Evolutionary conservation across 2,113 vertebrate genomes (phyloP).

Genomic region (Garra rufa): DNA sequence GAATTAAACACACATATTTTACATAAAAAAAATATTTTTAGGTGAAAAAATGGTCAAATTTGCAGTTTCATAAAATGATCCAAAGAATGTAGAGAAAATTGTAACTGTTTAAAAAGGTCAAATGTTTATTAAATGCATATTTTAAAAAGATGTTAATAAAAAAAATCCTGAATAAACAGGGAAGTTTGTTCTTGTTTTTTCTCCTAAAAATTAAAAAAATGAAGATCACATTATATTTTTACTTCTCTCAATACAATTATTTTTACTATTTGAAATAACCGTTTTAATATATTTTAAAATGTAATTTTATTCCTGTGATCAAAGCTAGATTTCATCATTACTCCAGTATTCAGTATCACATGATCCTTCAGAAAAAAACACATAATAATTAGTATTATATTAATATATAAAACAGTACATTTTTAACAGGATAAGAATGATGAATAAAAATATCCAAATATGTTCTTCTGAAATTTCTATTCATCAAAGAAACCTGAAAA

Average conservation of each 20-base stretch:
- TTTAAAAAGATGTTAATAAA: slow-evolving; percentile 5
- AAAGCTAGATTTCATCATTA: no score
- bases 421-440: no score
- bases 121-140: neutral
- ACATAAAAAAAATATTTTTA: neutral
- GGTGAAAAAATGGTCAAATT: neutral
- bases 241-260: neutral
- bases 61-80: neutral
- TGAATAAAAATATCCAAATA: no score
- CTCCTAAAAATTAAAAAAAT: neutral
- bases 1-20: neutral
- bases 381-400: no score
- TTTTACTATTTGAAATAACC: no score
- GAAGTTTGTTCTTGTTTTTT: neutral
- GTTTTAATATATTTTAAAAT: no score
- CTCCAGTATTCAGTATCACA: no score
- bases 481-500: no score
- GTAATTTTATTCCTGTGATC: no score
- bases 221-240: neutral
- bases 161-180: neutral
- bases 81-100: neutral
- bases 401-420: no score
- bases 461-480: no score
- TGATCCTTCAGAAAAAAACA: no score
- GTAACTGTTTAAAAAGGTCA: neutral